Percentiles rank a stretch among this genome's conserved stretches.
Evolutionary conservation across 2,797 vertebrate species (phyloP).

Genomic region (Numenius phaeopus): DNA sequence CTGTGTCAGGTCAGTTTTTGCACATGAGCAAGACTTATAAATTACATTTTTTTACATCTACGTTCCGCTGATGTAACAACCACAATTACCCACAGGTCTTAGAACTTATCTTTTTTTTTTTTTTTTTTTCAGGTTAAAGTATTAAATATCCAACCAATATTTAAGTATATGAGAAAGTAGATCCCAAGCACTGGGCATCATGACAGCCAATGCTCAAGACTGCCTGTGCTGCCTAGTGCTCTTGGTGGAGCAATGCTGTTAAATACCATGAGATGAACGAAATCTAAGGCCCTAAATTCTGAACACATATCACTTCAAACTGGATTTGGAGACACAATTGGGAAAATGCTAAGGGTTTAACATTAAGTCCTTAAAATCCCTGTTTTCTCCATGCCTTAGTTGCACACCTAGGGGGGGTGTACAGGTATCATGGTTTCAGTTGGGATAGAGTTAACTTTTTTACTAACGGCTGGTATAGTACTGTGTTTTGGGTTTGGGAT

Average conservation of each 20-base stretch:
- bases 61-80: not conserved
- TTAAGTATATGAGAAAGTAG: not conserved
- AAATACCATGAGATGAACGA: accelerated
- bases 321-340: not conserved
- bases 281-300: not conserved
- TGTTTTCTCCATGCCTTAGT: not conserved
- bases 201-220: not conserved
- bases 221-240: not conserved
- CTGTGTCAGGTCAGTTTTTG: not conserved
- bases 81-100: not conserved
- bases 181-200: accelerated
- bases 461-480: not conserved
- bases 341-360: not conserved
- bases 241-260: not conserved
- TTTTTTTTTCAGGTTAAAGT: not conserved
- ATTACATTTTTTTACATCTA: not conserved
- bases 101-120: not conserved
- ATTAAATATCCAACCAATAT: not conserved
- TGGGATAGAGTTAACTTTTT: not conserved
- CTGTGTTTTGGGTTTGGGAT: not conserved
- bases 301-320: not conserved
- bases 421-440: not conserved
- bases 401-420: not conserved
- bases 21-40: not conserved
- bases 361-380: not conserved